phyloP scores from a whole-genome alignment of 1,140 invertebrate species.

The Ostrea edulis region DNA sequence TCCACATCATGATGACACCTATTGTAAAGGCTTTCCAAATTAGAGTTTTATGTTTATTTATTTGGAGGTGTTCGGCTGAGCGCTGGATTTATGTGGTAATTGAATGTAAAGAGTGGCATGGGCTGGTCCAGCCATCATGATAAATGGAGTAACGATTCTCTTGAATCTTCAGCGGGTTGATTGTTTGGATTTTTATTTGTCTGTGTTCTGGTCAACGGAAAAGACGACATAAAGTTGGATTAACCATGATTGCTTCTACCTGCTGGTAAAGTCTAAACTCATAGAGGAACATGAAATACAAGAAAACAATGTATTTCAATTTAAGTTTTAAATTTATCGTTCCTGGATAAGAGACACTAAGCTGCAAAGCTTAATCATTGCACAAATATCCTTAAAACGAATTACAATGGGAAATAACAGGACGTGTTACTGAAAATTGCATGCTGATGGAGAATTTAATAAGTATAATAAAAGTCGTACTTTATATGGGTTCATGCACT shows the following conservation, averaged over 20 bases:
- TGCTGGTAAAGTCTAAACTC: not conserved
- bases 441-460: slow-evolving; percentile 30
- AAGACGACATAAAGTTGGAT: not conserved
- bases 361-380: not conserved
- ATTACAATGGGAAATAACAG: slow-evolving; percentile 17
- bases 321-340: too few species aligned
- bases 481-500: slow-evolving; percentile 5
- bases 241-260: not conserved
- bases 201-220: slow-evolving; percentile 3
- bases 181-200: slow-evolving; percentile 23
- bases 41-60: slow-evolving; percentile 38
- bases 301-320: too few species aligned
- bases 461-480: not conserved
- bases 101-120: not conserved
- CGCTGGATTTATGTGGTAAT: slow-evolving; percentile 15
- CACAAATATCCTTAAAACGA: not conserved
- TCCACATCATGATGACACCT: not conserved
- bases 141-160: slow-evolving; percentile 20
- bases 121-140: slow-evolving; percentile 7
- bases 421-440: not conserved
- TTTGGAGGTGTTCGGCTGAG: not conserved
- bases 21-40: not conserved
- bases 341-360: not conserved
- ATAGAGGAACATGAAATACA: too few species aligned
- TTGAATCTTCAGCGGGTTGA: slow-evolving; percentile 3